Conservation (phyloP, 2,888 invertebrate species). For the Eilema griseolum region DNA sequence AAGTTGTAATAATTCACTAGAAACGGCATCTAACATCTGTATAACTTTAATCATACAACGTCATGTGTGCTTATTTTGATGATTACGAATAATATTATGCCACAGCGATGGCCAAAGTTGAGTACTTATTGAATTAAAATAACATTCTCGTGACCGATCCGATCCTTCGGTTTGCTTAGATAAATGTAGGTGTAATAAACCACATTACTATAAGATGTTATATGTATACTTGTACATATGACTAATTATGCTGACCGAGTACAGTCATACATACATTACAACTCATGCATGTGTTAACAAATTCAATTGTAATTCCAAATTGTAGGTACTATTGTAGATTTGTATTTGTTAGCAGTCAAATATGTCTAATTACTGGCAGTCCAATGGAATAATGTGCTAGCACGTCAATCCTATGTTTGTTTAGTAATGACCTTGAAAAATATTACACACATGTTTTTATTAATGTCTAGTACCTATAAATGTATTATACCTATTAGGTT, state of each 20-base stretch:
- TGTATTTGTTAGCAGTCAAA: background rate
- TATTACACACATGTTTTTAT: background rate
- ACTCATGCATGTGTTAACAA: background rate
- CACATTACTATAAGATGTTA: no score
- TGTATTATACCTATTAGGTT: background rate
- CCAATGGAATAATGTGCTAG: background rate
- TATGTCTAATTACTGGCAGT: background rate
- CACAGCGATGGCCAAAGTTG: background rate
- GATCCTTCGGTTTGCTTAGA: background rate
- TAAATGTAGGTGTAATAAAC: no score
- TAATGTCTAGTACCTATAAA: background rate
- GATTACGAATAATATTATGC: background rate
- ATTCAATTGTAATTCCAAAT: background rate
- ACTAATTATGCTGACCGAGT: no score
- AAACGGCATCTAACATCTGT: no score
- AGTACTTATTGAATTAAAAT: no score
- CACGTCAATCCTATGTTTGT: background rate
- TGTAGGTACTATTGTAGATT: background rate
- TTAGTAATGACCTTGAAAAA: constrained; percentile 1
- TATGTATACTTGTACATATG: background rate
- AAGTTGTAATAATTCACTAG: background rate
- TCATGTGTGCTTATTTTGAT: background rate
- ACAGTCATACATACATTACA: background rate
- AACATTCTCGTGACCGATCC: background rate
- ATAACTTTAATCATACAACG: background rate